Evolutionary conservation across 2,797 vertebrate species (phyloP).

Genomic region (Tauraco hartlaubi): DNA sequence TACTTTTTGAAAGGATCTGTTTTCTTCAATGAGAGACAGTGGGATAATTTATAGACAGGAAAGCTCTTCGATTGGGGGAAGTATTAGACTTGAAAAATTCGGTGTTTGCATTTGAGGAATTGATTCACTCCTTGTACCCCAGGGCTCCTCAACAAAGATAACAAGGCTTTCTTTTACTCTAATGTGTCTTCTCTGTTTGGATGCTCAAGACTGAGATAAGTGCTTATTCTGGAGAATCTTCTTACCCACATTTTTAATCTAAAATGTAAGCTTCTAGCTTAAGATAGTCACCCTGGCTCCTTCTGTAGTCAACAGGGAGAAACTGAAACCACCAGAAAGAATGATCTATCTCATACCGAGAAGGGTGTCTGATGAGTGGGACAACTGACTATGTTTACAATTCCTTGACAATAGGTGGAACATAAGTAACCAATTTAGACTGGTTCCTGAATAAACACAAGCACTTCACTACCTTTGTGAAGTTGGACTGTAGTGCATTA

Average conservation of each 20-base stretch:
- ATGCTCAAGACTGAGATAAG: background rate
- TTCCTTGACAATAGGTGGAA: background rate
- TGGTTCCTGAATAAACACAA: background rate
- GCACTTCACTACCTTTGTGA: background rate
- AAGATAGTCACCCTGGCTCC: background rate
- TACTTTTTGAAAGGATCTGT: conserved; percentile 18
- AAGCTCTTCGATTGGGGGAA: background rate
- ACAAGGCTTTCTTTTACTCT: background rate
- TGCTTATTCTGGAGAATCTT: background rate
- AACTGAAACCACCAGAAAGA: background rate
- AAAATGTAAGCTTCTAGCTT: background rate
- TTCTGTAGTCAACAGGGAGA: background rate
- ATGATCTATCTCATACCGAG: background rate
- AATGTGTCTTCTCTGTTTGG: background rate
- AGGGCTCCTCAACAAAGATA: background rate
- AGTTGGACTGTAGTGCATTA: rapidly evolving
- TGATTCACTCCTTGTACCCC: background rate
- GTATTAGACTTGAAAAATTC: background rate
- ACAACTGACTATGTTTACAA: rapidly evolving
- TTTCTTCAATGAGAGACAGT: conserved; percentile 22
- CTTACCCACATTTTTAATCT: background rate
- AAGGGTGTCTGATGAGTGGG: background rate
- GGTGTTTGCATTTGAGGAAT: background rate
- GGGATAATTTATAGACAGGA: conserved; percentile 6
- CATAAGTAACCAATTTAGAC: background rate